phyloP scores from a whole-genome alignment of 2,113 vertebrate species.

The Psephotus haematonotus region DNA sequence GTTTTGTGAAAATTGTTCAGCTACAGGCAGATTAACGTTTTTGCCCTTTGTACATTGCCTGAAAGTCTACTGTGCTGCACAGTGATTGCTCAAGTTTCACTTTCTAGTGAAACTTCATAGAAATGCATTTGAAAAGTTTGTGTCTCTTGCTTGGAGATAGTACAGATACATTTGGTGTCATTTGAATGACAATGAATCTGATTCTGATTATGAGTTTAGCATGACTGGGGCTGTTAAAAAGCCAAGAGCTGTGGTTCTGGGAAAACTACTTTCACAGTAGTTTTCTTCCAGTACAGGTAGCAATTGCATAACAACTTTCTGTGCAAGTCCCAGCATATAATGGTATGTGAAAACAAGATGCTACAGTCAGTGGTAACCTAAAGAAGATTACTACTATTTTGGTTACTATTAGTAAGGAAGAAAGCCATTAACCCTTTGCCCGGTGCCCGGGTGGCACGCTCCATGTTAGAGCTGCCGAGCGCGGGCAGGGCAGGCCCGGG shows the following conservation, averaged over 20 bases:
- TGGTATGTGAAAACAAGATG: fast-evolving
- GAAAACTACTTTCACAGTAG: not conserved
- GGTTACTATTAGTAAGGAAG: not conserved
- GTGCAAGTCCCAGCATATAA: not conserved
- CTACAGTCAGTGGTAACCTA: fast-evolving
- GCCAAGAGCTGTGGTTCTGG: not conserved
- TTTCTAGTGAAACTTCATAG: not conserved
- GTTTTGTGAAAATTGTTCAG: not conserved
- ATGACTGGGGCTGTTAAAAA: not conserved
- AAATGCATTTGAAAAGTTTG: not conserved
- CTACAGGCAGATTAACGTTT: not conserved
- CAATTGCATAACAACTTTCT: not conserved
- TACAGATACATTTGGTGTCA: not conserved
- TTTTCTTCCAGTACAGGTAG: not conserved
- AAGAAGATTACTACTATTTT: not conserved
- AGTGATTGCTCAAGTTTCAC: not conserved
- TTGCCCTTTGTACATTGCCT: not conserved
- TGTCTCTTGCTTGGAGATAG: too few species aligned
- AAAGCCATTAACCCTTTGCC: too few species aligned
- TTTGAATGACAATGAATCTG: not conserved
- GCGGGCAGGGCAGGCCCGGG: not conserved
- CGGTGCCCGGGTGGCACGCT: not conserved
- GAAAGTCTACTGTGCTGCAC: not conserved
- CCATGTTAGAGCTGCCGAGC: not conserved
- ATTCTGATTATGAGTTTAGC: fast-evolving